A percentile compares a stretch with the other conserved stretches of the same genome.
Conservation (phyloP, 2,797 vertebrate genomes). For the Sus cebifrons region DNA sequence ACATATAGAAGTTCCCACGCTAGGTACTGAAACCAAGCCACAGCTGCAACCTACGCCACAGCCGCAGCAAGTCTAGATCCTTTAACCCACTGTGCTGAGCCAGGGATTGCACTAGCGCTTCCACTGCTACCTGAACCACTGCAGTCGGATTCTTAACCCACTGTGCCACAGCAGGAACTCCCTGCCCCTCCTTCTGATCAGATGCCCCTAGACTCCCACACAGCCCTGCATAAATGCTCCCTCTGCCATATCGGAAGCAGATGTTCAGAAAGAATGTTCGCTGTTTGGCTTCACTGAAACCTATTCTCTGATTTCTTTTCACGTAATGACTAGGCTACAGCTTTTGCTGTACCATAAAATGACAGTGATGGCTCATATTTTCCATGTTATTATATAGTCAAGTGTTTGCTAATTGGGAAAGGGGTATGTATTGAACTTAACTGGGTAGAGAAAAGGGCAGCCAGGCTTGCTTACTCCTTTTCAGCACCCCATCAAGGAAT, state of each 20-base stretch:
- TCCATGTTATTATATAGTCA: not conserved
- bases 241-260: not conserved
- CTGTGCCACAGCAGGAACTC: no score
- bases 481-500: not conserved
- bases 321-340: not conserved
- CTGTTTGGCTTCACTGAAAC: not conserved
- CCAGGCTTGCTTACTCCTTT: not conserved
- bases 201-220: not conserved
- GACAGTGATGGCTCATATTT: not conserved
- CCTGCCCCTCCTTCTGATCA: not conserved
- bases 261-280: not conserved
- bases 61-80: no score
- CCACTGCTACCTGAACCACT: no score
- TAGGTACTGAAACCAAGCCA: no score
- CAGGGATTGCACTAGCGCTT: no score
- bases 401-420: not conserved
- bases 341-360: not conserved
- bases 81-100: no score
- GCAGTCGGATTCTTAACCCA: no score
- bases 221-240: not conserved
- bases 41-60: no score
- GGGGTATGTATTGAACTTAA: not conserved
- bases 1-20: no score
- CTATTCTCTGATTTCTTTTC: conserved; percentile 7
- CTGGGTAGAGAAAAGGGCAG: not conserved